A percentile compares a stretch with the other conserved stretches of the same genome.
phyloP scores from a whole-genome alignment of 1,140 invertebrate genomes.

The Bombus difficillimus region DNA sequence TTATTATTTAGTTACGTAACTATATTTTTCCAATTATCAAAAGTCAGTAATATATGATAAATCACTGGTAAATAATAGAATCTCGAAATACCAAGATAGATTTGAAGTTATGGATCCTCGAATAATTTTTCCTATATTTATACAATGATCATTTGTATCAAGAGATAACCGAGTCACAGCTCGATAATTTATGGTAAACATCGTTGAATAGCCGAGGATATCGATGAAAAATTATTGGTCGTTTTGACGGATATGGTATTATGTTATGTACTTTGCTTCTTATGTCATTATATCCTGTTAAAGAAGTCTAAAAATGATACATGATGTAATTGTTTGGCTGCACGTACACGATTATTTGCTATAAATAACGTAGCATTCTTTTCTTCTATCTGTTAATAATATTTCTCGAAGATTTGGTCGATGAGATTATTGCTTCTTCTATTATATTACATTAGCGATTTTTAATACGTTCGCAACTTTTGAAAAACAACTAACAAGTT shows the following conservation, averaged over 20 bases:
- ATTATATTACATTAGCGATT: no score
- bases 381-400: background rate
- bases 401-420: background rate
- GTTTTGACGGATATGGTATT: background rate
- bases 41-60: no score
- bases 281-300: no score
- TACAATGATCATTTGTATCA: background rate
- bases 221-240: background rate
- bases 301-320: background rate
- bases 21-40: no score
- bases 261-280: background rate
- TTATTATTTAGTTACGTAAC: no score
- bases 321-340: no score
- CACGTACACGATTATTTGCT: no score
- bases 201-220: background rate
- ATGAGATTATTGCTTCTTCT: no score
- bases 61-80: background rate
- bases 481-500: no score
- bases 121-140: background rate
- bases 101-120: background rate
- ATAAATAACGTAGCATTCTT: background rate
- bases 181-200: background rate
- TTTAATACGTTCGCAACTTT: no score
- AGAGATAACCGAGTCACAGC: background rate
- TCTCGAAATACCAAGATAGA: background rate